These are phyloP conservation scores for cat (Felis catus) DNA, from an alignment of 2,113 vertebrate genomes.

Conservation along the genomic window F.catus_Fca126_mat1.0 CM031415.1:55233501-55234000, in stretches of 20 bases:
- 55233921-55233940: conserved; percentile 60
- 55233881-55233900: conserved; percentile 50
- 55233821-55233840: not conserved
- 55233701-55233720: not conserved
- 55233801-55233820: conserved; percentile 44
- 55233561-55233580: not conserved
- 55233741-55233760: conserved; percentile 26
- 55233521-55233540: too few species aligned
- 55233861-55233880: conserved; percentile 11
- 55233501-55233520: conserved; percentile 13
- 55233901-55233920: conserved; percentile 30
- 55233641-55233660: not conserved
- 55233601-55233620: not conserved
- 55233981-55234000: conserved; percentile 43
- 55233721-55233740: not conserved
- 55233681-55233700: not conserved
- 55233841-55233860: not conserved
- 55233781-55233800: not conserved
- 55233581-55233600: not conserved
- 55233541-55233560: too few species aligned
- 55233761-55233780: conserved; percentile 38
- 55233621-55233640: not conserved
- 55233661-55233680: not conserved
- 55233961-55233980: conserved; percentile 40
- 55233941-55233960: conserved; percentile 43